Evolutionary conservation across 2,113 vertebrate species (phyloP), one percentile per base, ranked within the genome.

Genomic region (Tachycineta bicolor): DNA sequence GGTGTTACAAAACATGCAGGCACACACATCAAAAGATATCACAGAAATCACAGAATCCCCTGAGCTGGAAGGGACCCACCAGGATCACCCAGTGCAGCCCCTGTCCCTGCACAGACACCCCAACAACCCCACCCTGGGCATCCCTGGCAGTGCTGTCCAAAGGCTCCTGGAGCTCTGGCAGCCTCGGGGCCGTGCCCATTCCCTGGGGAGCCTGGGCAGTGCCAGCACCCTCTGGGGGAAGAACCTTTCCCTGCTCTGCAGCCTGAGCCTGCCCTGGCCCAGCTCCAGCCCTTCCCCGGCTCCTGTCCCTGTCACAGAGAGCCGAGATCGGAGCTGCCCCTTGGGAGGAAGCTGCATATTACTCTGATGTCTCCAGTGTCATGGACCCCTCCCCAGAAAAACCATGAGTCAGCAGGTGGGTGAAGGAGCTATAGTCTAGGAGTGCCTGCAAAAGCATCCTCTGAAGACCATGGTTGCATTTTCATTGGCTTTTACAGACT

Each of bases 61-160:
- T 56, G 29, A 29, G 15, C 8, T n/a, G 43, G 41, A 3, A 34
- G 50, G 23, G 24, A 41, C 29, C n/a, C 29, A 15, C 23, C 0
- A 3, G 34, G 24, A n/a, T 23, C 50, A 19, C 1, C 22, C 22
- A 64, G 18, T 0, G 1, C 68, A 63, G 3, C 17, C 1, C 39
- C n/a, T 28, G 28, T 1, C 49, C 81, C 59, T 56, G 59, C 59
- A 5, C 50, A 64, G 82, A 14, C 14, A 1, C 33, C 69, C n/a
- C n/a, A 46, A 1, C 65, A 64, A 4, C 2, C 28, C 59, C 49
- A 26, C 2, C 82, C 69, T 56, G 82, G 1, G 3, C 76, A 80
- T 24, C 28, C 69, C 59, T 55, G 47, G 49, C 47, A 83, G 56
- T 0, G 7, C 23, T 46, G 23, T 0, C 82, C 69, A 74, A 64